Evolutionary conservation across 23 tunicate genomes (phyloP), one percentile per base, ranked within the genome.

Genomic region (Ciona savignyi): DNA sequence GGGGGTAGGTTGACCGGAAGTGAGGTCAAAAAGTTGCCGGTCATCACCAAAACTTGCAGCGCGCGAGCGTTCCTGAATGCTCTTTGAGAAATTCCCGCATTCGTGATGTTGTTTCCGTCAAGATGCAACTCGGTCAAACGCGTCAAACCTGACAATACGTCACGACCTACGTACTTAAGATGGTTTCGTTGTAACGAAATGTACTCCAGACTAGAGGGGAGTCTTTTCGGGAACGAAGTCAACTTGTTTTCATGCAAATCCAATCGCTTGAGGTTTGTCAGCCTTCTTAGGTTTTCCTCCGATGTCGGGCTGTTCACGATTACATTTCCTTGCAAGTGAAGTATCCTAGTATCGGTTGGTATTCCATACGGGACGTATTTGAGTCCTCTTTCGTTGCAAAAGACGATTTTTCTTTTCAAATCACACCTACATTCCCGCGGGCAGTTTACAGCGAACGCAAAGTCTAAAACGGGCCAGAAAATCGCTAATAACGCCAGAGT

Each of bases 361-460:
- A 93, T 85, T 22, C 93, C 88, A 62, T 67, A 71, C 24, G 98
- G 98, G 2, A 93, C 60, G 25, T 60, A n/a, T 4, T 25, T 25
- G 24, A 93, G 69, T 3, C 72, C 56, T 66, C 70, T 81, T 25
- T 81, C 81, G 27, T 74, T 72, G 72, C 98, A 93, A 34, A 68
- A 86, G 1, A 82, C 98, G 27, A 68, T 68, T 73, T 66, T 85
- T 60, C 92, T 48, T 28, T 21, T 25, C 23, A 68, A 42, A 31
- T 85, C 86, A 30, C 98, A 92, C 27, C 98, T 70, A 34, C 98
- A 92, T 27, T 27, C 27, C 25, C 63, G 64, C 19, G 98, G 98
- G 76, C 98, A 92, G 11, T 9, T 15, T 15, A 42, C 9, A 15
- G 56, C 9, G 15, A 42, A 42, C 11, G 11, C 9, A 42, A 42